A percentile compares a stretch with the other conserved stretches of the same genome.
phyloP scores from a whole-genome alignment of 2,888 invertebrate genomes.

The Galeruca laticollis region DNA sequence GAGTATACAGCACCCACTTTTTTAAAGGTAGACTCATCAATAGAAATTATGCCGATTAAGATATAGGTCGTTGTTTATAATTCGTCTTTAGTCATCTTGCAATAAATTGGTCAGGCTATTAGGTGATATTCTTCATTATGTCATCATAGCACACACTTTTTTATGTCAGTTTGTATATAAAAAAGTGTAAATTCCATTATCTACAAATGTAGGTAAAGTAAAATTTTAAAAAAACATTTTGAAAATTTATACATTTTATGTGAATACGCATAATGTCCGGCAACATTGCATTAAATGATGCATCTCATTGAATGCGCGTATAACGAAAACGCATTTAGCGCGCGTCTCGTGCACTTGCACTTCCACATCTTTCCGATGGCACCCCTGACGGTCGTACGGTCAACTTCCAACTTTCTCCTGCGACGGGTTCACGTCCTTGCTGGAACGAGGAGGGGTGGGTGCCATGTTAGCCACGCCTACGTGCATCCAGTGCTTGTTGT shows the following conservation, averaged over 20 bases:
- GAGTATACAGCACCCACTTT: no score
- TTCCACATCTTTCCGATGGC: conserved; percentile 42
- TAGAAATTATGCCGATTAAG: no score
- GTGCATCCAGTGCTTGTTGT: conserved; percentile 55
- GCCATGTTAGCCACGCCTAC: conserved; percentile 51
- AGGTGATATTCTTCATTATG: no score
- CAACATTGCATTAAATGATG: conserved; percentile 35
- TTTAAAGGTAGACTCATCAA: no score
- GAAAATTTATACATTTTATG: neutral
- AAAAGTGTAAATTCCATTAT: no score
- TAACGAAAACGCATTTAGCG: conserved; percentile 31
- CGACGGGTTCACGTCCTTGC: conserved; percentile 46
- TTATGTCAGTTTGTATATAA: no score
- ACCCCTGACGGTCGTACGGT: conserved; percentile 37
- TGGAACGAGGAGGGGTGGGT: conserved; percentile 48
- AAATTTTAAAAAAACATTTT: no score
- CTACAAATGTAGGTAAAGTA: no score
- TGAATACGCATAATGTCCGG: conserved; percentile 4
- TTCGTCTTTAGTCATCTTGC: no score
- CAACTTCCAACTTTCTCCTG: conserved; percentile 34
- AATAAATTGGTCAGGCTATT: no score
- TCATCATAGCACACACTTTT: no score
- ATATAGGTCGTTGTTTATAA: no score
- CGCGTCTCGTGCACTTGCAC: conserved; percentile 42
- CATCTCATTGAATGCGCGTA: conserved; percentile 30